Conservation (phyloP, 2,113 vertebrate species). For the Macroglossus sobrinus region DNA sequence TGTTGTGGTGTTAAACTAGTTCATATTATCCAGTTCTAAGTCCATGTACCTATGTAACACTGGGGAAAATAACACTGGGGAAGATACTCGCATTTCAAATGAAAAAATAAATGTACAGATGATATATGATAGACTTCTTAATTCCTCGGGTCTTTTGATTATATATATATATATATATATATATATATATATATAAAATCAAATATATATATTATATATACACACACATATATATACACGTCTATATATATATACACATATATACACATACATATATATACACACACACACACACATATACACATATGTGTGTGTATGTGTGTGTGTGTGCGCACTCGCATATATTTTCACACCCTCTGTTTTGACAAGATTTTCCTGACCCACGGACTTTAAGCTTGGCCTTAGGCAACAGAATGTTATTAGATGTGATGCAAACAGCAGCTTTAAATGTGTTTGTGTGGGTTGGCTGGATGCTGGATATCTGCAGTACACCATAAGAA, state of each 20-base stretch:
- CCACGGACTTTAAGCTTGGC: not conserved
- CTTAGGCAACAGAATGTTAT: not conserved
- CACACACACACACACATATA: not conserved
- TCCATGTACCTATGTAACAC: not conserved
- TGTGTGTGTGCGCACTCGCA: too few species aligned
- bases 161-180: not conserved
- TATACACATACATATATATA: not conserved
- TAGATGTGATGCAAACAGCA: not conserved
- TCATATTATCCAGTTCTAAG: slow-evolving; percentile 17
- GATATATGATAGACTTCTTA: not conserved
- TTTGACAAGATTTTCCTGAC: not conserved
- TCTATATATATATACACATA: not conserved
- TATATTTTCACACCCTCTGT: not conserved
- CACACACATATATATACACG: not conserved
- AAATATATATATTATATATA: too few species aligned
- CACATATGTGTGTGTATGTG: too few species aligned
- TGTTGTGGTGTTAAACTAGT: not conserved
- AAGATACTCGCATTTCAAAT: not conserved
- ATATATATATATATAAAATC: too few species aligned
- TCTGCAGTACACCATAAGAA: not conserved
- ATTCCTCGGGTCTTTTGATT: not conserved
- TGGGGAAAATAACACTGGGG: not conserved
- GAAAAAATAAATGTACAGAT: not conserved
- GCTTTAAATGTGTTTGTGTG: not conserved
- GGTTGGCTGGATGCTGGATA: not conserved